Evolutionary conservation across 1,140 invertebrate genomes (phyloP), one percentile per base, ranked within the genome.

Genomic region (Calycopis cecrops): DNA sequence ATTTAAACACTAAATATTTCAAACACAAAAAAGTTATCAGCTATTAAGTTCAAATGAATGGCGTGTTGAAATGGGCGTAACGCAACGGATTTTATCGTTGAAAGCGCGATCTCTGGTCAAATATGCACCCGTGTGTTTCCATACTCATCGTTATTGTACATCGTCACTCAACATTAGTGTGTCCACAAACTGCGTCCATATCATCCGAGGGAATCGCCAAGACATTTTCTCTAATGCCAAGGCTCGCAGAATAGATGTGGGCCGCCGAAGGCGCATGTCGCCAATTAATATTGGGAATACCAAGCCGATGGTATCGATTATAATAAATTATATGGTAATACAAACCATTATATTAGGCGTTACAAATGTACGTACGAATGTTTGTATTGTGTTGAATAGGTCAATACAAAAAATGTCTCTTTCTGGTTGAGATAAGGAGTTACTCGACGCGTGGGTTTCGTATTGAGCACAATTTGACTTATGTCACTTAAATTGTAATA

Each of bases 171-270:
- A 57, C 63, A 72, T 78, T 77, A 73, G 69, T 68, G 76, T 69
- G 21, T 73, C 69, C 67, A 76, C 71, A 69, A 75, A 69, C 51
- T 64, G 48, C 52, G 58, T 57, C 56, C 65, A 71, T 79, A 81
- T 81, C 78, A 68, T 78, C 79, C 65, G 59, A 59, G 59, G 63
- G 71, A 69, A 84, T 84, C 77, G 71, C 70, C 71, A 62, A 80
- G 72, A 73, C 78, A 76, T 79, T 82, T 79, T 62, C 55, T 48
- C 60, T 75, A 85, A 85, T 85, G 79, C 76, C 82, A 85, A 85
- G 79, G 82, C 69, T 64, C 57, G 56, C 59, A 35, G 60, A 60
- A 65, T 62, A 53, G 65, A 79, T 76, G 79, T 80, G 78, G 78
- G 78, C 63, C 68, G 75, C 62, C 60, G 75, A 76, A 78, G 79